Conservation (phyloP, 92 coral and sea anemone genomes). For the Phymanthus crucifer region DNA sequence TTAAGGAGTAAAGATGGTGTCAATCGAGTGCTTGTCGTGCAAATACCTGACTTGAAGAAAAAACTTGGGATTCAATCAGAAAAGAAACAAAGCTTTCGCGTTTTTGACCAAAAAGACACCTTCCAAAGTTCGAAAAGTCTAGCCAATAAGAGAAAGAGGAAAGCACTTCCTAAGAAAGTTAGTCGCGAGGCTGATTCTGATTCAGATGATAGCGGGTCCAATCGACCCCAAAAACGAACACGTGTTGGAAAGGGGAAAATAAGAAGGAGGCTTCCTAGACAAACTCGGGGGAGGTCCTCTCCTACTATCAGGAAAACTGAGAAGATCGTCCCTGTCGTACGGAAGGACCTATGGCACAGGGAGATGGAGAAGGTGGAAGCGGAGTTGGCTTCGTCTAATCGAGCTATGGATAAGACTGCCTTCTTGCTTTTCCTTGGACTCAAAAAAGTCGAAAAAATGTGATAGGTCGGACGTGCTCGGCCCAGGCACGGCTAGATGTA, state of each 20-base stretch:
- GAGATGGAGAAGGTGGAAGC: constrained; percentile 27
- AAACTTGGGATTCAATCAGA: constrained; percentile 9
- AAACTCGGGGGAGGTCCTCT: constrained; percentile 16
- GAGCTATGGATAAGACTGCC: constrained; percentile 2
- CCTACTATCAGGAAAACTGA: background rate
- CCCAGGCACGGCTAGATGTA: too few relatives aligned
- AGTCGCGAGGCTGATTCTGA: constrained; percentile 13
- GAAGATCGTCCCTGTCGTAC: constrained; percentile 3
- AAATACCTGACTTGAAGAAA: constrained; percentile 26
- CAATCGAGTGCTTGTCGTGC: constrained; percentile 21
- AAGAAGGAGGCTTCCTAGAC: background rate
- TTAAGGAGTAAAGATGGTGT: constrained; percentile 15
- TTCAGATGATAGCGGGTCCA: background rate
- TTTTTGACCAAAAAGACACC: background rate
- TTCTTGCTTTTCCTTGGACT: constrained; percentile 31
- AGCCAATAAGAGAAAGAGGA: constrained; percentile 10
- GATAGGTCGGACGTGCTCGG: too few relatives aligned
- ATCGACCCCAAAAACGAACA: constrained; percentile 3
- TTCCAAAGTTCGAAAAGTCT: background rate
- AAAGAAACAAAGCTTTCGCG: constrained; percentile 28
- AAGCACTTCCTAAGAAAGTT: constrained; percentile 8
- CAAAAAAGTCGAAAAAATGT: background rate
- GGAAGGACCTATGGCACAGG: constrained; percentile 32
- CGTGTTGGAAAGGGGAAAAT: background rate
- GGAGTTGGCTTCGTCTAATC: background rate